Percentiles rank a stretch among this genome's conserved stretches.
Conservation (phyloP, 1,140 invertebrate genomes). For the Manduca sexta region DNA sequence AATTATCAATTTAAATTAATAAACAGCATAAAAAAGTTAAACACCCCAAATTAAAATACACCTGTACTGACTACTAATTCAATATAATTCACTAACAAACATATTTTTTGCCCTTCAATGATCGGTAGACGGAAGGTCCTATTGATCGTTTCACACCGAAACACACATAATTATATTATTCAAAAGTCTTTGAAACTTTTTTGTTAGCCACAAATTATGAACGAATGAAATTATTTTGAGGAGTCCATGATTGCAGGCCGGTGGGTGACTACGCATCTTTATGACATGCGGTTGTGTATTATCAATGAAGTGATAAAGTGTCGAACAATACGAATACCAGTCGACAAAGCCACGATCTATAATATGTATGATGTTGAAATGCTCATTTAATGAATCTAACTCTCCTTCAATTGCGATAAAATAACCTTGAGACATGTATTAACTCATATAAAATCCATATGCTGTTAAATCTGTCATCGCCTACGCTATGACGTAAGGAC, state of each 20-base stretch:
- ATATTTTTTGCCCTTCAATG: slow-evolving; percentile 11
- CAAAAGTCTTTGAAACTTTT: slow-evolving; percentile 43
- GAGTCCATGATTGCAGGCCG: slow-evolving; percentile 55
- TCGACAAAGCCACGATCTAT: no score
- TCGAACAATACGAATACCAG: no score
- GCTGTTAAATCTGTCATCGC: no score
- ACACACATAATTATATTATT: slow-evolving; percentile 66
- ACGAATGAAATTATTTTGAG: slow-evolving; percentile 57
- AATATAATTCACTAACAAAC: slow-evolving; percentile 4
- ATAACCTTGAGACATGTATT: no score
- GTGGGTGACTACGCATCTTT: slow-evolving; percentile 40
- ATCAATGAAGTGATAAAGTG: no score
- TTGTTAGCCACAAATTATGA: slow-evolving; percentile 61
- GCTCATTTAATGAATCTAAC: no score
- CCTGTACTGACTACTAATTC: background rate
- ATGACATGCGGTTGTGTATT: background rate
- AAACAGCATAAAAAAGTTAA: no score
- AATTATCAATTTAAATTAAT: no score
- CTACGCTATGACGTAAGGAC: no score
- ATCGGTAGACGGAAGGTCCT: slow-evolving; percentile 25
- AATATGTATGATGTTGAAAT: no score
- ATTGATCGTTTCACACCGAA: slow-evolving; percentile 65
- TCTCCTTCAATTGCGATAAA: no score
- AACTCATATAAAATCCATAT: no score
- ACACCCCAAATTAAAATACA: background rate